Conservation (phyloP, 37 sponge, comb jelly and placozoan genomes). For the Haliclona indistincta region DNA sequence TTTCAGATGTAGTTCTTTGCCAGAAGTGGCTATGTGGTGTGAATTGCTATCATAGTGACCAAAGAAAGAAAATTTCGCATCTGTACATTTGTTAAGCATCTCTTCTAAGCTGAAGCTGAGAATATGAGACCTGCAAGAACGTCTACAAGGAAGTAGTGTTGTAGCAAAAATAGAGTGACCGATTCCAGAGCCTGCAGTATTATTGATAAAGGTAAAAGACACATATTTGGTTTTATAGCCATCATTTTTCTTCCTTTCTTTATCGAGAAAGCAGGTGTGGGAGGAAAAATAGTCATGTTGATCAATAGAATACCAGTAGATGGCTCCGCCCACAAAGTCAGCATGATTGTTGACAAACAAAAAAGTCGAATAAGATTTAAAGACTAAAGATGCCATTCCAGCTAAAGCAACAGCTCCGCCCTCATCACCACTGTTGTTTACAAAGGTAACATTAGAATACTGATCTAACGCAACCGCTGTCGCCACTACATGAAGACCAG, state of each 20-base stretch:
- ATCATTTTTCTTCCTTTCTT: too few species aligned
- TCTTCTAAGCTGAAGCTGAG: neutral
- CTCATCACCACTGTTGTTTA: constrained; percentile 11
- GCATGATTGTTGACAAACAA: constrained; percentile 18
- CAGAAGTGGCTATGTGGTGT: neutral
- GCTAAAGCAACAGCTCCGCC: constrained; percentile 22
- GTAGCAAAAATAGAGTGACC: neutral
- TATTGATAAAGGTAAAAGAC: neutral
- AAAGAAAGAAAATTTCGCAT: neutral
- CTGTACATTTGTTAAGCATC: neutral
- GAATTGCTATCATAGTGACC: neutral
- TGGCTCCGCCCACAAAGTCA: constrained; percentile 10
- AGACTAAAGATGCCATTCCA: neutral
- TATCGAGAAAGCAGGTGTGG: neutral
- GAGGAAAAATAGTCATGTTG: neutral
- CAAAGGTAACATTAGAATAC: neutral
- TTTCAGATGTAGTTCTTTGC: neutral
- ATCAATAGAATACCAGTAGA: neutral
- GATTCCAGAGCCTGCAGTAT: neutral
- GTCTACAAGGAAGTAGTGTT: neutral
- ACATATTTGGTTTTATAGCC: neutral
- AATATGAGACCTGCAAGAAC: neutral
- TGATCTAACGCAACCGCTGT: too few species aligned
- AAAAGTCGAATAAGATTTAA: neutral
- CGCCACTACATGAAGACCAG: constrained; percentile 1